Evolutionary conservation across 2,797 vertebrate species (phyloP).

Genomic region (Argyrosomus regius): DNA sequence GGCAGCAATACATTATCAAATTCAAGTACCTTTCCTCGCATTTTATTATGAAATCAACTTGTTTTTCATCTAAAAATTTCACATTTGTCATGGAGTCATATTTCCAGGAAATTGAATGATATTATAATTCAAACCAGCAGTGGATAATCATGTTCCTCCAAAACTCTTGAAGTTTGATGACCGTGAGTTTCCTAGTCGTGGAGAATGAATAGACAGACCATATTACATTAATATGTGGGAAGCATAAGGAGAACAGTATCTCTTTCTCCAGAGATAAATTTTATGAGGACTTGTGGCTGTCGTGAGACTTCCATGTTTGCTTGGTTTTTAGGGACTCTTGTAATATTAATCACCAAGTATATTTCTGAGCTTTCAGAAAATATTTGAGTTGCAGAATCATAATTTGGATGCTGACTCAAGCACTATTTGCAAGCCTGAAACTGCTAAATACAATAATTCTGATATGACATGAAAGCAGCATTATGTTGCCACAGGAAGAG

Average conservation of each 20-base stretch:
- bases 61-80: background rate
- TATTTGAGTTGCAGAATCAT: background rate
- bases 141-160: background rate
- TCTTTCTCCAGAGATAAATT: background rate
- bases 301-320: background rate
- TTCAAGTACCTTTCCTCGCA: background rate
- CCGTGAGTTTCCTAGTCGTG: slow-evolving; percentile 1
- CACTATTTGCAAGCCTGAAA: background rate
- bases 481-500: background rate
- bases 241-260: background rate
- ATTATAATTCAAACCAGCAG: slow-evolving; percentile 20
- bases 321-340: background rate
- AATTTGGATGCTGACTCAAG: too few relatives aligned
- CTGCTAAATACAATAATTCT: background rate
- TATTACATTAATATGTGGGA: background rate
- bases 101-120: background rate
- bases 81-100: slow-evolving; percentile 8
- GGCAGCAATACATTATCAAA: slow-evolving; percentile 11
- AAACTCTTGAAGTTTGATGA: slow-evolving; percentile 6
- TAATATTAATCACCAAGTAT: background rate
- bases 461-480: background rate
- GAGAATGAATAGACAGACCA: background rate
- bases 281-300: background rate
- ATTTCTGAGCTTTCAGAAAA: background rate
- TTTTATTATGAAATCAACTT: background rate